Percentiles rank a stretch among this genome's conserved stretches.
Conservation (phyloP, 37 sponge, comb jelly and placozoan genomes). For the Geodia barretti region DNA sequence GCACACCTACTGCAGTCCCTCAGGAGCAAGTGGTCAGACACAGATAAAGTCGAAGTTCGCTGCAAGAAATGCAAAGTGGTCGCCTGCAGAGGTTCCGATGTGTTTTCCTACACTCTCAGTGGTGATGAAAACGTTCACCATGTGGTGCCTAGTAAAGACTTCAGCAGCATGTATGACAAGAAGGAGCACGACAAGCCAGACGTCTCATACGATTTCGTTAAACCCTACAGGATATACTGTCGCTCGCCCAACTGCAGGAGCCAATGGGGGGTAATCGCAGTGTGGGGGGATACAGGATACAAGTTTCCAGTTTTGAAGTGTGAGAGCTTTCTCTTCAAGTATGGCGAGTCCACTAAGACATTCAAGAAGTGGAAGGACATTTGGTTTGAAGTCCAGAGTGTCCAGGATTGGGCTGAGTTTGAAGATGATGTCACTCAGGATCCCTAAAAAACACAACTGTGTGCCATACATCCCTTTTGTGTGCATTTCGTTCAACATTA, state of each 20-base stretch:
- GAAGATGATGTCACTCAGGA: background rate
- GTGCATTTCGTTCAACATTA: too few species aligned
- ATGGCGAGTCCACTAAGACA: background rate
- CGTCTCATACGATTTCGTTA: conserved; percentile 14
- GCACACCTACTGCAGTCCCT: background rate
- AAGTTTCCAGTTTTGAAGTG: conserved; percentile 62
- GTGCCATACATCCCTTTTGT: too few species aligned
- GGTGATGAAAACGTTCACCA: conserved; percentile 10
- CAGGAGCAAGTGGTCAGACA: background rate
- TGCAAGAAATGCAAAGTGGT: conserved; percentile 52
- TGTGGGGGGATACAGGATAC: conserved; percentile 21
- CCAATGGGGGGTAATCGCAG: conserved; percentile 57
- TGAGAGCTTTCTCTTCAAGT: conserved; percentile 27
- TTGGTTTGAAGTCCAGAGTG: conserved; percentile 38
- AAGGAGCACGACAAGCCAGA: conserved; percentile 15
- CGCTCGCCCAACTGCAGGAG: conserved; percentile 11
- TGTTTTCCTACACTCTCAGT: conserved; percentile 10
- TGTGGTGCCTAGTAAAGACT: conserved; percentile 35
- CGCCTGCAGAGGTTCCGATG: conserved; percentile 59
- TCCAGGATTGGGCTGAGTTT: background rate
- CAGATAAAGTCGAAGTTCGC: conserved; percentile 23
- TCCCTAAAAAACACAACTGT: background rate
- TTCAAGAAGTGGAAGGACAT: conserved; percentile 55
- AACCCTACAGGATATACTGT: conserved; percentile 53
- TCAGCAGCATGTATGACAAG: background rate